Evolutionary conservation across 2,797 vertebrate genomes (phyloP).

Genomic region (Acipenser oxyrinchus): DNA sequence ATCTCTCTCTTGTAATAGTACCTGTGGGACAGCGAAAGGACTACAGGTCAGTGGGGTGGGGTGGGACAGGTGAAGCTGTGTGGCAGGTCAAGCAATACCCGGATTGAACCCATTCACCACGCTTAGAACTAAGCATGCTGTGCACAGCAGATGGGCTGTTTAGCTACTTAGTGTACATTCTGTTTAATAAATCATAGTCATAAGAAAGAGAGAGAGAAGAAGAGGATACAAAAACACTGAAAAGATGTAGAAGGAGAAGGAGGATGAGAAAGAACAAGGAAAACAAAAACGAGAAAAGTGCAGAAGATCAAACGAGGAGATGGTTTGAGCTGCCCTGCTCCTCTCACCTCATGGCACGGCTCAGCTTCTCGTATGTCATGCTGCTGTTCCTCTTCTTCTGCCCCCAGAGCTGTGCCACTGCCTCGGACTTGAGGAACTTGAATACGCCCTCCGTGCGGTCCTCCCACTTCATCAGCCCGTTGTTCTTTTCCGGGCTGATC

Average conservation of each 20-base stretch:
- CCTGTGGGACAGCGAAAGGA: conserved; percentile 41
- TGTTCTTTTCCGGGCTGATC: conserved; percentile 80
- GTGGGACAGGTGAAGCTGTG: no score
- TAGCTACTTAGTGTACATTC: no score
- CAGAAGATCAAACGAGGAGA: not conserved
- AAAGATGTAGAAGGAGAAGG: not conserved
- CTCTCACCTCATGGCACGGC: conserved; percentile 87
- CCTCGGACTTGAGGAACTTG: conserved; percentile 92
- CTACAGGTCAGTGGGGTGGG: not conserved
- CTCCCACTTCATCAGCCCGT: conserved; percentile 94
- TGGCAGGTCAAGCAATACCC: no score
- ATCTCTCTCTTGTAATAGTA: conserved; percentile 97
- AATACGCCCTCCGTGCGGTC: conserved; percentile 84
- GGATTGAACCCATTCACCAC: no score
- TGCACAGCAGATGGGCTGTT: not conserved
- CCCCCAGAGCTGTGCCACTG: conserved; percentile 94
- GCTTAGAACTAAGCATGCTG: not conserved
- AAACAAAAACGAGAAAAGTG: no score
- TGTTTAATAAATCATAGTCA: no score
- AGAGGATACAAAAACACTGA: not conserved
- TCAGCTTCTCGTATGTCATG: conserved; percentile 97
- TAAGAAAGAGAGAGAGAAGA: not conserved
- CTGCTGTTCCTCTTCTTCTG: conserved; percentile 96
- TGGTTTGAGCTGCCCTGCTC: not conserved
- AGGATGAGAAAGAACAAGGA: not conserved